Conservation (phyloP, 2,113 vertebrate species). For the Burhinus bistriatus region DNA sequence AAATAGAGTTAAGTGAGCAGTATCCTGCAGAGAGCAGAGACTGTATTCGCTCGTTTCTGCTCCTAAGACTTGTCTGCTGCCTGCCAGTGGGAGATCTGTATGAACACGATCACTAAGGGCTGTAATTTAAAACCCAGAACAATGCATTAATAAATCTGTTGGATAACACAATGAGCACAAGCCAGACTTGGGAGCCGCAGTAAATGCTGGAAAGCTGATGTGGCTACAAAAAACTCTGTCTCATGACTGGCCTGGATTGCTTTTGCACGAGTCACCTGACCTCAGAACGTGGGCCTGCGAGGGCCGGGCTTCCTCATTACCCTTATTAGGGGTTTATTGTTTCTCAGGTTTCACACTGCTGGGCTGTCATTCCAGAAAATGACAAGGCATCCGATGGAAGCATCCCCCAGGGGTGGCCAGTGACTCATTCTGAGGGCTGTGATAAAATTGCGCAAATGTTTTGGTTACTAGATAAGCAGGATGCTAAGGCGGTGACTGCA, state of each 20-base stretch:
- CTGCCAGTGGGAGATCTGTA: not conserved
- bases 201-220: slow-evolving; percentile 60
- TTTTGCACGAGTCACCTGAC: slow-evolving; percentile 47
- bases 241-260: slow-evolving; percentile 41
- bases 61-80: not conserved
- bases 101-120: not conserved
- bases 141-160: slow-evolving; percentile 51
- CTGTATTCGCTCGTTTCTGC: not conserved
- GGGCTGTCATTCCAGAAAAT: slow-evolving; percentile 29
- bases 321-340: not conserved
- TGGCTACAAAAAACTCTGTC: slow-evolving; percentile 54
- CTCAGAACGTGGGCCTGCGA: not conserved
- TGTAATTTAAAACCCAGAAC: slow-evolving; percentile 27
- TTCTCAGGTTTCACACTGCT: slow-evolving; percentile 1
- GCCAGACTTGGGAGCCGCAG: slow-evolving; percentile 20
- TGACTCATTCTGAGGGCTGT: not conserved
- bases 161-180: slow-evolving; percentile 31
- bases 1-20: not conserved
- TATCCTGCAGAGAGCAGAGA: not conserved
- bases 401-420: not conserved
- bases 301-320: not conserved
- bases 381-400: not conserved
- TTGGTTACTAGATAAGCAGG: not conserved
- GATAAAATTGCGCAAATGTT: not conserved
- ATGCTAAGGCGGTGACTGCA: not conserved